Conservation (phyloP, 1,140 invertebrate species). For the Cotesia vestalis region DNA sequence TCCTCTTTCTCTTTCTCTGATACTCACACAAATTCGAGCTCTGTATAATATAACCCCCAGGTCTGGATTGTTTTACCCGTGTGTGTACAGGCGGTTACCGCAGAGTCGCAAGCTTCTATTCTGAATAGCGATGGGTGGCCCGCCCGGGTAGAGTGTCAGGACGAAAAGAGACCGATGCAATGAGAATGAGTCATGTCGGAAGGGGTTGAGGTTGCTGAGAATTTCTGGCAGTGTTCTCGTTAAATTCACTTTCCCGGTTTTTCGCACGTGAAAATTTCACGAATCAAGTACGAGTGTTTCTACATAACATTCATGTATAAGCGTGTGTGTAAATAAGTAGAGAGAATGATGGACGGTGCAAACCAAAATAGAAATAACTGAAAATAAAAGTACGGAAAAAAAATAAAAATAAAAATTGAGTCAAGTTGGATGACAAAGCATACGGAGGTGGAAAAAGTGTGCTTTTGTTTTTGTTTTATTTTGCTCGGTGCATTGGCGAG, state of each 20-base stretch:
- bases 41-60: not conserved
- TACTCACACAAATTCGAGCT: too few relatives aligned
- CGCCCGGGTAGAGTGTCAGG: not conserved
- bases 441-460: not conserved
- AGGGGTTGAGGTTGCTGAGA: conserved; percentile 1
- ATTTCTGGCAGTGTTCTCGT: not conserved
- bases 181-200: not conserved
- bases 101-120: conserved; percentile 11
- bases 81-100: not conserved
- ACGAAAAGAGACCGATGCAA: not conserved
- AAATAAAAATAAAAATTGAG: not conserved
- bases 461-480: not conserved
- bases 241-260: not conserved
- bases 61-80: not conserved
- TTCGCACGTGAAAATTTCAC: conserved; percentile 10
- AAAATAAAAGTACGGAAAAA: conserved; percentile 27
- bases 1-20: not conserved
- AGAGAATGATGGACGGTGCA: too few relatives aligned
- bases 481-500: not conserved
- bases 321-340: too few relatives aligned
- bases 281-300: conserved; percentile 10
- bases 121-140: conserved; percentile 5
- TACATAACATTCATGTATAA: too few relatives aligned
- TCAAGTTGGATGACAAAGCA: conserved; percentile 17
- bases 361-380: too few relatives aligned